phyloP scores from a whole-genome alignment of 2,797 vertebrate genomes.

The Myoxocephalus aenaeus region DNA sequence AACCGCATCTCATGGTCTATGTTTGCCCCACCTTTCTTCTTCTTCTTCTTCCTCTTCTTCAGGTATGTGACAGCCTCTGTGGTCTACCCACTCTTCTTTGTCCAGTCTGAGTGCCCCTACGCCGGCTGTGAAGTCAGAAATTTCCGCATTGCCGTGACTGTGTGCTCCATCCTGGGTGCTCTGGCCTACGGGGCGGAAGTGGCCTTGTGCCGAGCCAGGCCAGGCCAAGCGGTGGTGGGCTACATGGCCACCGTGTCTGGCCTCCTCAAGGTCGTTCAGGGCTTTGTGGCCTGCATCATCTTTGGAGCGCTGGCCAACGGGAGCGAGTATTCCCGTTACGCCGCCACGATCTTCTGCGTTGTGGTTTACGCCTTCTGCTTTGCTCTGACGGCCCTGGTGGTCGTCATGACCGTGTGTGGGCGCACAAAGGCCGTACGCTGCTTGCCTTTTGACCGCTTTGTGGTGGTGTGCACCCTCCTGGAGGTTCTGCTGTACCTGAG shows the following conservation, averaged over 20 bases:
- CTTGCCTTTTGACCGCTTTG: constrained; percentile 88
- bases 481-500: constrained; percentile 91
- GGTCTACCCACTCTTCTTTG: constrained; percentile 91
- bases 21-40: background rate
- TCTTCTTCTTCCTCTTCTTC: constrained; percentile 16
- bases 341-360: constrained; percentile 91
- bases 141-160: constrained; percentile 90
- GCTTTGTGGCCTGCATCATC: constrained; percentile 92
- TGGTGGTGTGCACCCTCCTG: constrained; percentile 89
- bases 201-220: constrained; percentile 87
- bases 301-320: constrained; percentile 89
- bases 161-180: constrained; percentile 88
- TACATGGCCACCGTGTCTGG: constrained; percentile 94
- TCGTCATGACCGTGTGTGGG: constrained; percentile 88
- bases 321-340: constrained; percentile 84
- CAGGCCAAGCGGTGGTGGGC: constrained; percentile 85
- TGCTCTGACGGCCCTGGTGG: constrained; percentile 82
- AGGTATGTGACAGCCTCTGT: constrained; percentile 87
- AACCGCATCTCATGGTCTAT: background rate
- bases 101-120: constrained; percentile 85
- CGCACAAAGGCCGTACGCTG: constrained; percentile 81
- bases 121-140: constrained; percentile 86
- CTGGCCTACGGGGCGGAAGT: constrained; percentile 87
- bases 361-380: constrained; percentile 91
- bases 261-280: constrained; percentile 94